A percentile compares a stretch with the other conserved stretches of the same genome.
These are phyloP conservation scores for Aphelenchoides fujianensis DNA, from an alignment of 1,140 invertebrate genomes.

Conservation along the genomic window DNA sequence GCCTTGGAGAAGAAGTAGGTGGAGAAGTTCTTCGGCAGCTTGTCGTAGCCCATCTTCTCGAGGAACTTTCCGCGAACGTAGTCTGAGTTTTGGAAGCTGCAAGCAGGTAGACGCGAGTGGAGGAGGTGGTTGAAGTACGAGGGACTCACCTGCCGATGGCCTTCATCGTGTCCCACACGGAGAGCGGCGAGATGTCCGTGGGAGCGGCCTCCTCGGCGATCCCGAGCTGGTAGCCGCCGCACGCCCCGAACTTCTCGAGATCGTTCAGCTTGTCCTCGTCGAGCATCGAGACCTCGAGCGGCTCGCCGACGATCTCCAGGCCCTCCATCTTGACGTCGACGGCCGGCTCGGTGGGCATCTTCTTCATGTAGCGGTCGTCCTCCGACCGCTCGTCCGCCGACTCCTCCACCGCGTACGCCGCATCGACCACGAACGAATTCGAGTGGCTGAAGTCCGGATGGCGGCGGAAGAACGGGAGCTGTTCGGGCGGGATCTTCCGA, in stretches of 20 bases:
- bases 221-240: neutral
- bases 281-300: slow-evolving; percentile 8
- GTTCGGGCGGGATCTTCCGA: neutral
- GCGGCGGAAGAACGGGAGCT: slow-evolving; percentile 1
- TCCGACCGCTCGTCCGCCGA: neutral
- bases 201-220: neutral
- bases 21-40: neutral
- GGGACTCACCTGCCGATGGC: neutral
- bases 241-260: neutral
- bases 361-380: neutral
- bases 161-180: neutral
- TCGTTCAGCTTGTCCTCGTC: neutral
- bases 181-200: neutral
- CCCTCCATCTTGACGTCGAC: slow-evolving; percentile 7
- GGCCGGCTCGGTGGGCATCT: neutral
- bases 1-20: slow-evolving; percentile 4
- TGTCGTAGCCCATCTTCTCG: neutral
- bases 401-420: neutral
- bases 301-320: neutral
- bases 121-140: too few relatives aligned
- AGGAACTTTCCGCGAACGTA: neutral
- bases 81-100: neutral
- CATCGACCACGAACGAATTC: neutral
- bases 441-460: neutral
- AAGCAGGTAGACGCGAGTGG: neutral